These are phyloP conservation scores for Origma solitaria DNA, from an alignment of 2,113 vertebrate genomes.

Conservation along the genomic window DNA sequence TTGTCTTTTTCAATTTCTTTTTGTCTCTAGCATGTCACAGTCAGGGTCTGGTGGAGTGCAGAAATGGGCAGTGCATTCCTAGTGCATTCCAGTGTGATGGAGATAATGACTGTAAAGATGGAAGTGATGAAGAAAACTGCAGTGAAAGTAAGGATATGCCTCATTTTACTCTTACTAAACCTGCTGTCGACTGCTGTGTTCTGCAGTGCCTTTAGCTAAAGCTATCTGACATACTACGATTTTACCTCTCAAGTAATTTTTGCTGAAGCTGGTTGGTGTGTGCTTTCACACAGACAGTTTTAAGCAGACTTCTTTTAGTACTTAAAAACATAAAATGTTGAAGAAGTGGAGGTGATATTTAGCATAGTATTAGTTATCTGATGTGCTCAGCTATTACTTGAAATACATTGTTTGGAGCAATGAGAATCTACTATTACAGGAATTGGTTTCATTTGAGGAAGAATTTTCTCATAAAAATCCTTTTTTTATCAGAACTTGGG, in stretches of 20 bases:
- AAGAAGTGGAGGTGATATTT: neutral
- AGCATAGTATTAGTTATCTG: neutral
- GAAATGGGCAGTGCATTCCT: conserved; percentile 87
- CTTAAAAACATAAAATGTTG: neutral
- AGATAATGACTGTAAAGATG: conserved; percentile 91
- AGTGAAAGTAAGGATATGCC: conserved; percentile 54
- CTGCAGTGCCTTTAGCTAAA: neutral
- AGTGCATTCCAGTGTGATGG: conserved; percentile 89
- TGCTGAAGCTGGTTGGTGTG: neutral
- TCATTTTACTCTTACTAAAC: neutral
- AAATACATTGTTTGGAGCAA: neutral
- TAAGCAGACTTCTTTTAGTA: neutral
- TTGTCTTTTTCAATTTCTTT: neutral
- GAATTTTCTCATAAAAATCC: neutral
- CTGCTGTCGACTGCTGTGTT: neutral
- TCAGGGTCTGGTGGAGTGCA: conserved; percentile 88
- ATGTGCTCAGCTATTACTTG: neutral
- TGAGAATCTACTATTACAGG: neutral
- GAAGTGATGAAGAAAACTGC: conserved; percentile 91
- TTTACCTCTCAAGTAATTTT: neutral
- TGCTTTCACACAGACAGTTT: neutral
- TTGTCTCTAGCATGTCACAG: conserved; percentile 81
- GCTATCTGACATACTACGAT: neutral
- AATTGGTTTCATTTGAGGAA: neutral
- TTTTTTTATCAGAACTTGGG: neutral